Conservation (phyloP, 2,888 invertebrate species). For the Suillia variegata region DNA sequence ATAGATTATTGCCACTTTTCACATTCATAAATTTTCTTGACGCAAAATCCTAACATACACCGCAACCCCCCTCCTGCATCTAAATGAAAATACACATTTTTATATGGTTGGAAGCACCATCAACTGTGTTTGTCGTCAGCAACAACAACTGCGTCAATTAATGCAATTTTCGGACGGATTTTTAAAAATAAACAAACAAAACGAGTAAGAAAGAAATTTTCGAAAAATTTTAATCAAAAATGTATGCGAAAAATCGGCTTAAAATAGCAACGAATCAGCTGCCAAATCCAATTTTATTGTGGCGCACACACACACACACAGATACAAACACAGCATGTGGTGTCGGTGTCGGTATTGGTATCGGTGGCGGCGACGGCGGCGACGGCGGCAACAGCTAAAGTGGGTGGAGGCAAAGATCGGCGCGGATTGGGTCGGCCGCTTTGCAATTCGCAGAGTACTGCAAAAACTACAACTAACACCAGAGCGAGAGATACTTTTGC, state of each 20-base stretch:
- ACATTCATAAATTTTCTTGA: no score
- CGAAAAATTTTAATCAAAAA: slow-evolving; percentile 33
- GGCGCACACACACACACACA: slow-evolving; percentile 21
- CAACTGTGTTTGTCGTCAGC: no score
- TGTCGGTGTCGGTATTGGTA: background rate
- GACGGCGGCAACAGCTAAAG: slow-evolving; percentile 5
- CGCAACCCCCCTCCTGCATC: no score
- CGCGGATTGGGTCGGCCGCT: no score
- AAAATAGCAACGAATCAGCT: slow-evolving; percentile 48
- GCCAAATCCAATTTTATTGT: slow-evolving; percentile 52
- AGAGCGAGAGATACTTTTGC: background rate
- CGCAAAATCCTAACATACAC: no score
- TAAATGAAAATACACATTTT: no score
- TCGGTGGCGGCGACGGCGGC: slow-evolving; percentile 29
- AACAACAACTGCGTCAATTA: background rate
- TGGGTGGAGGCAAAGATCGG: slow-evolving; percentile 14
- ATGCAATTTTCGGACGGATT: background rate
- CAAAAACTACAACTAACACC: slow-evolving; percentile 21
- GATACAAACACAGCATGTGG: background rate
- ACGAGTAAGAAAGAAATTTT: background rate
- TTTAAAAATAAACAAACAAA: slow-evolving; percentile 37
- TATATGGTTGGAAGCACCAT: no score
- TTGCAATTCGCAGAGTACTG: slow-evolving; percentile 21
- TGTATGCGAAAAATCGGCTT: slow-evolving; percentile 36
- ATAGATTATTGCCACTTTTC: no score